Evolutionary conservation across 2,113 vertebrate species (phyloP).

Genomic region (Rhinopithecus roxellana): DNA sequence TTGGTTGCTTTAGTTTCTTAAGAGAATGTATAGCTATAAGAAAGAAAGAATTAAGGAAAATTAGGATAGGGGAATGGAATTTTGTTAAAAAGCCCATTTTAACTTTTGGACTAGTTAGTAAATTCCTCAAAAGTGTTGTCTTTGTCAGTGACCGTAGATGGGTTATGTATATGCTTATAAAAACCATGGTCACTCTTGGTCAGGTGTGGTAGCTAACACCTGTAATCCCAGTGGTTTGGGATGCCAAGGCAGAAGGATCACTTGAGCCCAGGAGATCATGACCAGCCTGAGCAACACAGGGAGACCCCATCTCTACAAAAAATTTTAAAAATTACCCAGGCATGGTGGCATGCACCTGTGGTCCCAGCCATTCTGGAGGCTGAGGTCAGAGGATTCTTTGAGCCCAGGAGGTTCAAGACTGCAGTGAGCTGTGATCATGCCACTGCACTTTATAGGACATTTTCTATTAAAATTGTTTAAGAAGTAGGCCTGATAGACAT

Average conservation of each 20-base stretch:
- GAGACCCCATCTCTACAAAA: too few relatives aligned
- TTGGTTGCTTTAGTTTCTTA: constrained; percentile 63
- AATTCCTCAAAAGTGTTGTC: constrained; percentile 25
- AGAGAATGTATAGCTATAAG: neutral
- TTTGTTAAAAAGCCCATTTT: constrained; percentile 32
- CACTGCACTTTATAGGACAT: neutral
- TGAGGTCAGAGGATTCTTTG: too few relatives aligned
- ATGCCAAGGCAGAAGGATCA: too few relatives aligned
- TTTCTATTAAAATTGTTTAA: constrained; percentile 29
- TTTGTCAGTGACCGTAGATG: constrained; percentile 5
- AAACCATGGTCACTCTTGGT: neutral
- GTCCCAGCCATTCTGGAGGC: too few relatives aligned
- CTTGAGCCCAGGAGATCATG: too few relatives aligned
- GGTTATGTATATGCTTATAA: constrained; percentile 16
- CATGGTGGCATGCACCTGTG: too few relatives aligned
- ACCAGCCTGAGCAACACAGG: too few relatives aligned
- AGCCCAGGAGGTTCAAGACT: too few relatives aligned
- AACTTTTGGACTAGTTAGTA: constrained; percentile 37
- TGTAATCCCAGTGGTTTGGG: too few relatives aligned
- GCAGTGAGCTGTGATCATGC: too few relatives aligned
- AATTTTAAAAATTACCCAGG: too few relatives aligned
- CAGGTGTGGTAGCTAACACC: too few relatives aligned
- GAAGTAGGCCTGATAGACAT: neutral
- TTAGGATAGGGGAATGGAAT: neutral
- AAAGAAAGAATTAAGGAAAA: neutral